phyloP scores from a whole-genome alignment of 2,888 invertebrate genomes.

The Oscheius onirici region DNA sequence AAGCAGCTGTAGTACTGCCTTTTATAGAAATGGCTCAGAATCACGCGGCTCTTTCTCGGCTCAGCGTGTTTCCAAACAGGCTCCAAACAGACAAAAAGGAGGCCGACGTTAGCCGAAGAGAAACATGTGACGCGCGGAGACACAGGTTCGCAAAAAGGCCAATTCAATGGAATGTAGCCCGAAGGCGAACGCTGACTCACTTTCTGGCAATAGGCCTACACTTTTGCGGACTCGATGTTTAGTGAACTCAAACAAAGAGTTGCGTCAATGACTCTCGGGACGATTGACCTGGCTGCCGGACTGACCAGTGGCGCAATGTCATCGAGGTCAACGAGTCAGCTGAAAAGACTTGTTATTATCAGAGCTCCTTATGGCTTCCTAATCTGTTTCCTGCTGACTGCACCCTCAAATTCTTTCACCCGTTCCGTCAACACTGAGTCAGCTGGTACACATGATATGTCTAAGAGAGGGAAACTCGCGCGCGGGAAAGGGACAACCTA shows the following conservation, averaged over 20 bases:
- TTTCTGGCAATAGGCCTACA: background rate
- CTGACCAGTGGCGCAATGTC: constrained; percentile 5
- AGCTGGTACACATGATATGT: constrained; percentile 1
- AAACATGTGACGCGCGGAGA: background rate
- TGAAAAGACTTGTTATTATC: background rate
- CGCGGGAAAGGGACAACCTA: background rate
- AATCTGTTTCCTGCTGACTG: background rate
- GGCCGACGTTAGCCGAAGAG: background rate
- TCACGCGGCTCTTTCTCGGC: background rate
- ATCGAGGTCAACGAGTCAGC: background rate
- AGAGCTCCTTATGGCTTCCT: background rate
- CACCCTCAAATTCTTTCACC: background rate
- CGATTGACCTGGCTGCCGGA: constrained; percentile 6
- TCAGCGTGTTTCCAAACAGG: too few species aligned
- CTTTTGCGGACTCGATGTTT: background rate
- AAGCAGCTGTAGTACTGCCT: constrained; percentile 9
- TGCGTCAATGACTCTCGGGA: background rate
- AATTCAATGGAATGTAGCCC: too few species aligned
- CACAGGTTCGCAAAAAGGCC: constrained; percentile 3
- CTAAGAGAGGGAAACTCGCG: background rate
- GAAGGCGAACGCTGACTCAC: too few species aligned
- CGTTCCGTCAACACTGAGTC: constrained; percentile 6
- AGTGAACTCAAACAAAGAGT: background rate
- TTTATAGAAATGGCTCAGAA: background rate
- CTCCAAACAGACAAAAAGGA: too few species aligned